Conservation (phyloP, 2,888 invertebrate species). For the Portevinia maculata region DNA sequence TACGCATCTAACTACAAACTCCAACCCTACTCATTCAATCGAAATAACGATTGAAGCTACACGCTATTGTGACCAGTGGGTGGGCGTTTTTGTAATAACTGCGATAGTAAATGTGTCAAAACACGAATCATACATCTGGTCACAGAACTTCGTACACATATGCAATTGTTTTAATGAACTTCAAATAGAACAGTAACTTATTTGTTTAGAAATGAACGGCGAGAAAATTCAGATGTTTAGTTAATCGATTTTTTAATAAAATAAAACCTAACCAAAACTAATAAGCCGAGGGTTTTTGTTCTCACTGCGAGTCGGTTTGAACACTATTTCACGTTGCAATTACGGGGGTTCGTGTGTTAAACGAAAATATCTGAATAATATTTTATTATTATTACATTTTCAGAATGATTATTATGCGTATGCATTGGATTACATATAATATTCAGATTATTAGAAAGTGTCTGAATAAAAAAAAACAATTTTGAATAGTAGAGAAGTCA, state of each 20-base stretch:
- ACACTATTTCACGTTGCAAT: neutral
- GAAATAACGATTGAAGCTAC: constrained; percentile 19
- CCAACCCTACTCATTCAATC: constrained; percentile 32
- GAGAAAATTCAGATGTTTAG: constrained; percentile 44
- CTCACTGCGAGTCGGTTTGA: neutral
- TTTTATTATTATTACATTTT: neutral
- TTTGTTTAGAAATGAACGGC: constrained; percentile 2
- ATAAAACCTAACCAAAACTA: neutral
- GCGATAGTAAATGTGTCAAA: constrained; percentile 51
- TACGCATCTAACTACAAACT: constrained; percentile 12
- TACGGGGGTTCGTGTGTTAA: neutral
- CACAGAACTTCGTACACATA: constrained; percentile 43
- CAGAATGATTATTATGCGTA: too few relatives aligned
- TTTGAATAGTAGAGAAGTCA: too few relatives aligned
- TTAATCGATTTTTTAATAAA: constrained; percentile 52
- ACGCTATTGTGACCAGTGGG: constrained; percentile 15
- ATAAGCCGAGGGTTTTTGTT: neutral
- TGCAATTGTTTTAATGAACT: constrained; percentile 37
- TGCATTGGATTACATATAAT: too few relatives aligned
- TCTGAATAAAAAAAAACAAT: too few relatives aligned
- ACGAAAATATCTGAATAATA: neutral
- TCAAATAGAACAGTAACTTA: constrained; percentile 4
- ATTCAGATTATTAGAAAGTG: too few relatives aligned
- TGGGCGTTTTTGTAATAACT: constrained; percentile 34
- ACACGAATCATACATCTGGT: constrained; percentile 66